phyloP scores from a whole-genome alignment of 2,888 invertebrate genomes.

The Smittia aterrima region DNA sequence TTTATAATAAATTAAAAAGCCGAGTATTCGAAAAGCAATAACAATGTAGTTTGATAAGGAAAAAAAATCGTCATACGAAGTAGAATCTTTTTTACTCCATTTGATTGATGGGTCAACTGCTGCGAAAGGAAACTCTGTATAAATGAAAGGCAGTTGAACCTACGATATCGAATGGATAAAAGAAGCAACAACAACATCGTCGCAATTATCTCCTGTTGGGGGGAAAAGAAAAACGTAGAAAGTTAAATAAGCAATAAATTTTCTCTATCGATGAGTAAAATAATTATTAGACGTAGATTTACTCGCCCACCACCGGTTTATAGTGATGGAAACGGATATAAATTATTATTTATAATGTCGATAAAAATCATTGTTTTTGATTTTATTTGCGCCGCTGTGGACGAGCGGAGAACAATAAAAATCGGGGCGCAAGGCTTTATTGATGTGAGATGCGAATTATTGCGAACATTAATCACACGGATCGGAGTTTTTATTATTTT shows the following conservation, averaged over 20 bases:
- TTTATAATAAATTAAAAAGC: conserved; percentile 41
- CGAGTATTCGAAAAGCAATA: conserved; percentile 41
- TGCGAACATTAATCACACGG: background rate
- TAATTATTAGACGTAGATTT: conserved; percentile 34
- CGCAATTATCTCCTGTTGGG: background rate
- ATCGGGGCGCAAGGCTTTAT: background rate
- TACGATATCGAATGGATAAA: conserved; percentile 17
- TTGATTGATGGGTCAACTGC: conserved; percentile 27
- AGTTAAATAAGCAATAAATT: conserved; percentile 37
- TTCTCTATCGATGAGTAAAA: conserved; percentile 31
- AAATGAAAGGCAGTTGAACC: conserved; percentile 26
- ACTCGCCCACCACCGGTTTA: background rate
- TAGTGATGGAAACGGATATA: conserved; percentile 27
- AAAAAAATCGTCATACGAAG: background rate
- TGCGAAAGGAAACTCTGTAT: conserved; percentile 20
- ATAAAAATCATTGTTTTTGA: conserved; percentile 32
- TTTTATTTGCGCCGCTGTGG: background rate
- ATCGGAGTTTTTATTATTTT: background rate
- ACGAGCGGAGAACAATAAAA: conserved; percentile 13
- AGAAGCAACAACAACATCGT: conserved; percentile 1
- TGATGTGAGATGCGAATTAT: conserved; percentile 10
- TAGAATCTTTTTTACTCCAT: conserved; percentile 37
- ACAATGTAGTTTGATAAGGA: conserved; percentile 40
- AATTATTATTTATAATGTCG: conserved; percentile 38
- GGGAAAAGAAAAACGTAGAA: background rate